Evolutionary conservation across 2,888 invertebrate genomes (phyloP), one percentile per base, ranked within the genome.

Genomic region (Athripsodes cinereus): DNA sequence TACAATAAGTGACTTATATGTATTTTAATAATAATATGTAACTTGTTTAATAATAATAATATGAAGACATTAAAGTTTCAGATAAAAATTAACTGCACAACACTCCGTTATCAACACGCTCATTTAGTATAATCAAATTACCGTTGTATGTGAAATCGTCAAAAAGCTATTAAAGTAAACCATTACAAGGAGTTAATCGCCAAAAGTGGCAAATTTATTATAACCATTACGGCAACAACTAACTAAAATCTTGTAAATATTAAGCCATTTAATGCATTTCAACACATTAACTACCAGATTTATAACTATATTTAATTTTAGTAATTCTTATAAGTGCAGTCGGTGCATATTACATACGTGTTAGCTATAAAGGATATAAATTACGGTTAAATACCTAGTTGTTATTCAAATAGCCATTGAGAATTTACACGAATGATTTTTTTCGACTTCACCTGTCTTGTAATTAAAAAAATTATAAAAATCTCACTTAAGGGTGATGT

Each of bases 231-330:
- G 49, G 52, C 40, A 16, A 11, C 58, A 31, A 26, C 26, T 26
- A 52, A 55, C 58, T 52, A 55, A 52, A 58, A 47, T 58, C 54
- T 58, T 58, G 51, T 55, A 55, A 58, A 58, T 58, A 58, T 54
- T 2, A 52, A 46, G 49, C 18, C 34, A 34, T 48, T 26, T 46
- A 21, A 54, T 52, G 51, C 22, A 49, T n/a, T 52, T 46, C 47
- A 55, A 58, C 58, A 46, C 44, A 35, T 26, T 49, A 11, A 19
- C 34, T 21, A 10, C 52, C 20, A 16, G 55, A 16, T 6, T 26
- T 10, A 26, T 26, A 6, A 26, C 10, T 3, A 26, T 26, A 26
- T 26, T 26, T 26, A 6, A 26, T 26, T 26, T 26, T 6, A 18
- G 5, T n/a, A 18, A 44, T 18, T 44, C 6, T 44, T 18, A 26